Conservation (phyloP, 2,888 invertebrate species). For the Abrostola tripartita region DNA sequence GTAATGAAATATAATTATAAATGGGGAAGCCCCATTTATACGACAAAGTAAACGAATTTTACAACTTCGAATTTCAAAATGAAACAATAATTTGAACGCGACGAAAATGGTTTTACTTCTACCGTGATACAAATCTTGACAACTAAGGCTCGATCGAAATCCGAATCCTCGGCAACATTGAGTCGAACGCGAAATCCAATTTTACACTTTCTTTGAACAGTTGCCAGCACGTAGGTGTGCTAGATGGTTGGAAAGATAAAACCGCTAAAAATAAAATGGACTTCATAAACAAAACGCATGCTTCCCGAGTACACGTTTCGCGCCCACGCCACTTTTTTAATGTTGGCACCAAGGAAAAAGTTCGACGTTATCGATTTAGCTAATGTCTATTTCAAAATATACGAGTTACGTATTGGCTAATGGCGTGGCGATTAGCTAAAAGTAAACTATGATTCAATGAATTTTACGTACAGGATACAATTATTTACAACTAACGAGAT, state of each 20-base stretch:
- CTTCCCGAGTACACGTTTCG: slow-evolving; percentile 67
- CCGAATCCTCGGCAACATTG: slow-evolving; percentile 69
- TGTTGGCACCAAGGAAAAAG: slow-evolving; percentile 58
- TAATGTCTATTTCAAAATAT: slow-evolving; percentile 45
- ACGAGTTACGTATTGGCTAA: slow-evolving; percentile 31
- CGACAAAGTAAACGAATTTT: background rate
- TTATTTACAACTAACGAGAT: background rate
- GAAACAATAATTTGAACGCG: too few species aligned
- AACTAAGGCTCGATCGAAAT: slow-evolving; percentile 56
- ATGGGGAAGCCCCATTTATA: background rate
- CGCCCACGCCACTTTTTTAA: slow-evolving; percentile 69
- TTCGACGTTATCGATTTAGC: slow-evolving; percentile 43
- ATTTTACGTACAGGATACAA: slow-evolving; percentile 14
- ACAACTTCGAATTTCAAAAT: too few species aligned
- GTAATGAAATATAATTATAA: slow-evolving; percentile 4
- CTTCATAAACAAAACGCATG: slow-evolving; percentile 85
- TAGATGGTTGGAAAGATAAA: slow-evolving; percentile 84
- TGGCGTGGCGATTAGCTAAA: slow-evolving; percentile 24
- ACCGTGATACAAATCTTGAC: background rate
- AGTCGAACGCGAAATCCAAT: slow-evolving; percentile 75
- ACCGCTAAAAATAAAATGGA: slow-evolving; percentile 81
- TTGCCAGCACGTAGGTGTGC: slow-evolving; percentile 85
- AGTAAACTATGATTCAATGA: slow-evolving; percentile 10
- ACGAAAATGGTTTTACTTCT: slow-evolving; percentile 35
- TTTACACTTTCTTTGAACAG: slow-evolving; percentile 84